Evolutionary conservation across 2,888 invertebrate genomes (phyloP).

Genomic region (Holacanthella duospinosa): DNA sequence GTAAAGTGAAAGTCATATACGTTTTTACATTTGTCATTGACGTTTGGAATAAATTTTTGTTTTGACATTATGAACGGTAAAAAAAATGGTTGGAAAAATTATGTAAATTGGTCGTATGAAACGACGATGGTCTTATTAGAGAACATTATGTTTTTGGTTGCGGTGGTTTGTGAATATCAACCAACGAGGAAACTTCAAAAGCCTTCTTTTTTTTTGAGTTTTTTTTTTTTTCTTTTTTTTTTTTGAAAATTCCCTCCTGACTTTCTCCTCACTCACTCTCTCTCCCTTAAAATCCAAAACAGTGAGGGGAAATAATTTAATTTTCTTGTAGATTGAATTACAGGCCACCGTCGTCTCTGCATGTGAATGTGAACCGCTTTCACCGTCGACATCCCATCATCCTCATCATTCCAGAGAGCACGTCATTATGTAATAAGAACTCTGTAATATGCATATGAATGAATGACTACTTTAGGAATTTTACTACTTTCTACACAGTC

Average conservation of each 20-base stretch:
- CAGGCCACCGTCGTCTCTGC: not conserved
- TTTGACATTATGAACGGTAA: too few species aligned
- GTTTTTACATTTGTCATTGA: too few species aligned
- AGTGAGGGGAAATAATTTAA: not conserved
- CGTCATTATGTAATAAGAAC: not conserved
- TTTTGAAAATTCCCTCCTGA: conserved; percentile 6
- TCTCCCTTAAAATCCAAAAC: not conserved
- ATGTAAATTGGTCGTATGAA: too few species aligned
- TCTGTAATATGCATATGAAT: not conserved
- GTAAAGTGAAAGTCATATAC: too few species aligned
- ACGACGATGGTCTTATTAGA: too few species aligned
- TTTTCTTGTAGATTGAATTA: conserved; percentile 3
- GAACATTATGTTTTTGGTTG: too few species aligned
- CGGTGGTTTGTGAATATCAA: too few species aligned
- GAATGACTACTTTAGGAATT: not conserved
- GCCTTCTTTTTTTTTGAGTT: too few species aligned
- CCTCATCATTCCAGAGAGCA: not conserved
- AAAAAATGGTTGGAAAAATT: too few species aligned
- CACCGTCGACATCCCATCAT: not conserved
- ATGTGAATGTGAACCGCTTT: not conserved
- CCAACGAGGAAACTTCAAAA: too few species aligned
- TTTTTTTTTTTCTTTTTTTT: too few species aligned
- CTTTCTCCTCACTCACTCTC: conserved; percentile 6
- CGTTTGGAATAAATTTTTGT: too few species aligned
- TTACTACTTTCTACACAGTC: not conserved